phyloP scores from a whole-genome alignment of 2,113 vertebrate genomes.

The Numenius arquata region DNA sequence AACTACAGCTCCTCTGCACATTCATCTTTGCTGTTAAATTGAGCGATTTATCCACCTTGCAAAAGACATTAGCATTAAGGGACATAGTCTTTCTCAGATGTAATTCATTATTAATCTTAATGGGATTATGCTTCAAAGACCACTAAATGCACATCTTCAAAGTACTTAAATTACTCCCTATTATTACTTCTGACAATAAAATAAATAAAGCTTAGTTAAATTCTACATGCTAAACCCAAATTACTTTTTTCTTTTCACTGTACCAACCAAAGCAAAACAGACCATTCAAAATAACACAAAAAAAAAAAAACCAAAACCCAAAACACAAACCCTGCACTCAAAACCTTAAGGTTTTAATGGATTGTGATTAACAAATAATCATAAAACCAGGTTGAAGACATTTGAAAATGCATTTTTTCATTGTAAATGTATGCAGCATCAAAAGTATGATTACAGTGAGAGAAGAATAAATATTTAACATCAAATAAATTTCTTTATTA shows the following conservation, averaged over 20 bases:
- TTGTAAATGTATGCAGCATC: not conserved
- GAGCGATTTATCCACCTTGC: constrained; percentile 35
- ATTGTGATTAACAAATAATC: constrained; percentile 37
- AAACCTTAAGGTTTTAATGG: not conserved
- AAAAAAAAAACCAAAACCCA: not conserved
- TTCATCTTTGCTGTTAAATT: constrained; percentile 22
- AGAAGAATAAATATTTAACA: constrained; percentile 63
- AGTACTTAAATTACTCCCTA: constrained; percentile 51
- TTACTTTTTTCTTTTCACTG: constrained; percentile 22
- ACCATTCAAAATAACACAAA: not conserved
- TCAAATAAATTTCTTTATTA: constrained; percentile 58
- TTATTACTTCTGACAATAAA: constrained; percentile 66
- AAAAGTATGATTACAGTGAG: constrained; percentile 18
- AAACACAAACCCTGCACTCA: not conserved
- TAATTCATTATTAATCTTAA: constrained; percentile 67
- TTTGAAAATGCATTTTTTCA: constrained; percentile 14
- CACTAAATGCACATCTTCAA: constrained; percentile 56
- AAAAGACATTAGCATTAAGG: constrained; percentile 53
- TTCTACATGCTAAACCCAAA: constrained; percentile 43
- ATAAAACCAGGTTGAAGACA: constrained; percentile 6
- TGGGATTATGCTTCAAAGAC: constrained; percentile 66
- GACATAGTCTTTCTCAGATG: constrained; percentile 55
- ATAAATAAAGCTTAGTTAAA: constrained; percentile 65
- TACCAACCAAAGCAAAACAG: constrained; percentile 31
- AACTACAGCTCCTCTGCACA: not conserved